These are phyloP conservation scores for Neogobius melanostomus DNA, from an alignment of 2,113 vertebrate species.

Conservation along the genomic window DNA sequence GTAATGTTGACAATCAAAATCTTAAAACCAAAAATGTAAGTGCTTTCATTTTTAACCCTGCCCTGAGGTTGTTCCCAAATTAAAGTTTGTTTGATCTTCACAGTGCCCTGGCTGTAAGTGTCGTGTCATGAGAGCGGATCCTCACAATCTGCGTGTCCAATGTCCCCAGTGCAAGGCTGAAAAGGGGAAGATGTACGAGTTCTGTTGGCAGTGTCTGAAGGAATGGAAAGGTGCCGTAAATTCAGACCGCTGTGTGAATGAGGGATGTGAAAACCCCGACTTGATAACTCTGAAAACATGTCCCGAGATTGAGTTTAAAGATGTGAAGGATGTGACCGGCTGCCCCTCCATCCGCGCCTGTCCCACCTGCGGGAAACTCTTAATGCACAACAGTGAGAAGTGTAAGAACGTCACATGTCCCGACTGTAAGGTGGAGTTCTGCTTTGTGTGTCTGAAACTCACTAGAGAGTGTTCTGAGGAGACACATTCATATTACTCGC, in stretches of 20 bases:
- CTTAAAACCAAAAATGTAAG: no score
- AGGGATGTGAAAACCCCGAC: constrained; percentile 34
- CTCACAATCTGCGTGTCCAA: no score
- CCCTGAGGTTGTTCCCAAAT: no score
- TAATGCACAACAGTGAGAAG: constrained; percentile 49
- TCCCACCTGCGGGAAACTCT: constrained; percentile 62
- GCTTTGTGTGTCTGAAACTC: constrained; percentile 63
- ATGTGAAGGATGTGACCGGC: constrained; percentile 11
- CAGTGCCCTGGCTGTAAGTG: no score
- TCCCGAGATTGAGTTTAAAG: not conserved
- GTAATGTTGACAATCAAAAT: no score
- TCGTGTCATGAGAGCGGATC: no score
- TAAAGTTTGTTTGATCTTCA: no score
- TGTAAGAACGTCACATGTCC: constrained; percentile 63
- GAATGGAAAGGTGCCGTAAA: constrained; percentile 52
- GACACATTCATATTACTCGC: constrained; percentile 17
- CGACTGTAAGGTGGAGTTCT: constrained; percentile 56
- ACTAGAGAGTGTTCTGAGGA: constrained; percentile 16
- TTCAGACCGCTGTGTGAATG: constrained; percentile 61
- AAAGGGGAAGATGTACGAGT: constrained; percentile 25
- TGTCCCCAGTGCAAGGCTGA: constrained; percentile 13
- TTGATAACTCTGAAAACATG: constrained; percentile 35
- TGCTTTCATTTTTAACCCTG: no score
- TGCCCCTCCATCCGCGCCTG: constrained; percentile 64
- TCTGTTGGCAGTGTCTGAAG: constrained; percentile 70